Evolutionary conservation across 2,888 invertebrate genomes (phyloP), one percentile per base, ranked within the genome.

Genomic region (Unio delphinus): DNA sequence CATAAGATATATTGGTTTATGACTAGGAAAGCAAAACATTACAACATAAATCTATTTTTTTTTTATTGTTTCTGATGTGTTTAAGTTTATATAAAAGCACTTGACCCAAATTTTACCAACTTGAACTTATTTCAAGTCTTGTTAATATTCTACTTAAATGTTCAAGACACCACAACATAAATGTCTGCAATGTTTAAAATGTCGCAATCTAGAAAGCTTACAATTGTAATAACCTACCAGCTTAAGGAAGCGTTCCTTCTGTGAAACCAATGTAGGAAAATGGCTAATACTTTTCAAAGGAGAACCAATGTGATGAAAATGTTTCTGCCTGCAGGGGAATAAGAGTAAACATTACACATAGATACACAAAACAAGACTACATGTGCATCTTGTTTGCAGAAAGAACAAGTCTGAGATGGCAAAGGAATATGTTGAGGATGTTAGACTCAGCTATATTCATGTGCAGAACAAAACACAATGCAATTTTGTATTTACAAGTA

Each of bases 271-370:
- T 23, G 83, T 85, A 5, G 90, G 90, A 75, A 88, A 90, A 15
- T 79, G 79, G 34, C 83, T 80, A 55, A 91, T 85, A 65, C 90
- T 89, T 72, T 86, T 84, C 59, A 91, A 82, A n/a, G 90, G 90
- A 61, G 90, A 91, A 4, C 90, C 89, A 30, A 91, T 84, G 34
- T 83, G 86, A 30, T 84, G 79, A 78, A 91, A 91, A 81, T 91
- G 91, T 15, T 84, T 80, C 67, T 82, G 84, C 88, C 89, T 89
- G 78, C 17, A 72, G 73, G 61, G 28, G 20, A 55, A 60, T 28
- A 61, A 58, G 59, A 20, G 6, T 7, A 60, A 20, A 67, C 17
- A 8, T 23, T 11, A 58, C 26, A 57, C 20, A 20, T 55, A 18
- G 3, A 57, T n/a, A 68, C n/a, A 34, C 1, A 57, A 69, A 60